Evolutionary conservation across 2,888 invertebrate genomes (phyloP), one percentile per base, ranked within the genome.

Genomic region (Trileptium ribeirensis): DNA sequence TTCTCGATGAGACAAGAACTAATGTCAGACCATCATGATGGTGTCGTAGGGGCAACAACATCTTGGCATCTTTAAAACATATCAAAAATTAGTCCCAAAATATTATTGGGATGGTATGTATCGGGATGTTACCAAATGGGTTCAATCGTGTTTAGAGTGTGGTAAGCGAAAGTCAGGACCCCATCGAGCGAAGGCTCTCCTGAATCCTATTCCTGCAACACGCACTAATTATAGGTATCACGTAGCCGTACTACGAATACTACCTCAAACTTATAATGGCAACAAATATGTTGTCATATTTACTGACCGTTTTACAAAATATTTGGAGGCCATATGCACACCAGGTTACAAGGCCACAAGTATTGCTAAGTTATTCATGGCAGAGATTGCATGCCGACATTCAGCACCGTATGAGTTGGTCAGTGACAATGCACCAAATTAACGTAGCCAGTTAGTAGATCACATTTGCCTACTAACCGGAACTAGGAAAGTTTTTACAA

Each of bases 281-380:
- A 77, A 79, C 33, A 79, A 75, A 36, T 79, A 79, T 75, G 29
- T 79, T 31, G 40, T 79, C 15, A 34, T 79, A n/a, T 79, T 75
- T 36, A 79, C 37, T 37, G 79, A 79, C 3, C 36, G 34, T 75
- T 36, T 70, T 1, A 79, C 79, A 2, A 79, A 79, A 33, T 79
- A 51, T 51, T 24, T 24, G 8, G 51, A 51, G 51, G 51, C 51
- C 8, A 51, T 51, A 15, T 51, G 51, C 24, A 51, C 51, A 8
- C 51, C 8, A 51, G 8, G 24, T 24, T 24, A 51, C 8, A 51
- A 51, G 24, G 51, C 51, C 8, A 51, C 51, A 15, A 51, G 8
- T 15, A 51, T 51, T 24, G 51, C 24, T 15, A 51, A 51, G 51
- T 15, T 51, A 51, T 51, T 51, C 24, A 51, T 51, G 51, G 24